These are phyloP conservation scores for Cantharis flavilabris DNA, from an alignment of 2,888 invertebrate genomes.

Conservation along the genomic window DNA sequence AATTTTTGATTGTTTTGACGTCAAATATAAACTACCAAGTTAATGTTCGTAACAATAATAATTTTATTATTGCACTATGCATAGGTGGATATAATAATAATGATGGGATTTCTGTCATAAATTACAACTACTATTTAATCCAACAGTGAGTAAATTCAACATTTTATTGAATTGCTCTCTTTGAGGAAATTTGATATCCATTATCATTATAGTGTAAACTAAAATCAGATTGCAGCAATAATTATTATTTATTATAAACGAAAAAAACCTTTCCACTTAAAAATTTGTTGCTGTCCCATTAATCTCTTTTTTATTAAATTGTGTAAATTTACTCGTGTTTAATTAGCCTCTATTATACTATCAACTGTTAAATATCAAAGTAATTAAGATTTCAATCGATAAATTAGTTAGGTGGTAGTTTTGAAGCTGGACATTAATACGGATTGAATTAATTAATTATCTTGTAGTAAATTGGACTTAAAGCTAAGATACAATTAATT, in stretches of 20 bases:
- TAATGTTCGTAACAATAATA: not conserved
- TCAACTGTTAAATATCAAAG: not conserved
- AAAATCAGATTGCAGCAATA: not conserved
- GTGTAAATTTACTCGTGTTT: not conserved
- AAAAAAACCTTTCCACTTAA: not conserved
- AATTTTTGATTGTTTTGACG: not conserved
- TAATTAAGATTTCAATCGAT: not conserved
- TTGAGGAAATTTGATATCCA: not conserved
- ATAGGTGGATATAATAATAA: not conserved
- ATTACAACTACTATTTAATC: not conserved
- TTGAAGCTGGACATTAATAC: not conserved
- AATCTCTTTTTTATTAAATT: not conserved
- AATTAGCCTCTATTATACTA: not conserved
- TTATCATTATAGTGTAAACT: not conserved
- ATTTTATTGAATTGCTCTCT: not conserved
- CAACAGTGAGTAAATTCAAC: not conserved
- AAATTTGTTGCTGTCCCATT: not conserved
- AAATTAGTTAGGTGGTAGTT: not conserved
- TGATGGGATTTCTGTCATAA: not conserved
- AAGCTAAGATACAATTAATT: not conserved
- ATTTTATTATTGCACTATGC: not conserved
- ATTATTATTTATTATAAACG: not conserved
- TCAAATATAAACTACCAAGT: not conserved
- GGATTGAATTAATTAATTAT: not conserved
- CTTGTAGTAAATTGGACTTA: not conserved